Evolutionary conservation across 2,797 vertebrate genomes (phyloP), one percentile per base, ranked within the genome.

Genomic region (Chaetodon trifasciatus): DNA sequence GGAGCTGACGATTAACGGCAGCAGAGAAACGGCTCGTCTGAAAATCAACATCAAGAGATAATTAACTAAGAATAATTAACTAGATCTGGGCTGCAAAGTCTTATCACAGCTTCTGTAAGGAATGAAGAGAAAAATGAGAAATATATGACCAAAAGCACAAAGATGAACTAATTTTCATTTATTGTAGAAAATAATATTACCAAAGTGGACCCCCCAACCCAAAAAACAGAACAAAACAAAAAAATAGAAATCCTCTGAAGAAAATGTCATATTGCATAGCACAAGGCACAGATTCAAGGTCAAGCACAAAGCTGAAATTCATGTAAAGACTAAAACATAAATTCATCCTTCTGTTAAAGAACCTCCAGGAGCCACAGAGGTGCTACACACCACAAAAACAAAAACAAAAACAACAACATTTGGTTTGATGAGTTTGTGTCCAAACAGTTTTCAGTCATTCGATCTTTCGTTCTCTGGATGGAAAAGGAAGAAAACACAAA

Each of bases 141-240:
- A 78, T 49, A 53, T 60, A 68, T 28, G 49, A 70, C 28, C 39
- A 21, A 32, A 8, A 55, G 1, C 44, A 70, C 21, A 70, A 32
- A 64, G 8, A 58, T 81, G 61, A 90, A 67, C 49, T 94, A 94
- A 95, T 95, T 94, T 95, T 82, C 76, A 90, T 97, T 97, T 97
- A 97, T 96, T 97, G 95, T 96, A 96, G 95, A 96, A 97, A 97
- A 97, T 96, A 96, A 96, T 96, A 96, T 96, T 95, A 96, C 96
- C 95, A 96, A 96, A 96, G 94, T 96, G 94, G 95, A 95, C 95
- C 95, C 95, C 95, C 28, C 47, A 28, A 28, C 53, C 21, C 6
- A 19, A 95, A 94, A 4, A 32, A 32, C 28, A 32, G 4, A 32
- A 32, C 28, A 32, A 32, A 32, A 32, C 28, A 32, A 32, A 32